These are phyloP conservation scores for Chrysopa pallens DNA, from an alignment of 1,140 invertebrate species.

Conservation along the genomic window DNA sequence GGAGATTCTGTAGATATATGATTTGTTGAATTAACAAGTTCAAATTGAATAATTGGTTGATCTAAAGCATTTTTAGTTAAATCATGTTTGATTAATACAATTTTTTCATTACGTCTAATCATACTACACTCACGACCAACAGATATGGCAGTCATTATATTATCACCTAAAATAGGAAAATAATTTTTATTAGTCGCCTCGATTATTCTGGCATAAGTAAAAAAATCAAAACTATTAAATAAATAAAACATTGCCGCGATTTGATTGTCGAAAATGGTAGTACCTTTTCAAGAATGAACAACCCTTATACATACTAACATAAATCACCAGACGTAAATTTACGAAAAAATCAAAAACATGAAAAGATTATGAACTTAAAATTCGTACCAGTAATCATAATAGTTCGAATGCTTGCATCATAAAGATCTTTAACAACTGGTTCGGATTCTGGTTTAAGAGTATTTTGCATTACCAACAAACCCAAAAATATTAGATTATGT, in stretches of 20 bases:
- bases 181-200: too few species aligned
- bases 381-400: constrained; percentile 79
- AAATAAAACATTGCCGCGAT: too few species aligned
- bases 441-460: constrained; percentile 71
- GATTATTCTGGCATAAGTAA: too few species aligned
- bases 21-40: not conserved
- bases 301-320: too few species aligned
- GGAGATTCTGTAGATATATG: not conserved
- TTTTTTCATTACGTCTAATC: constrained; percentile 51
- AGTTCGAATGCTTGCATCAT: constrained; percentile 62
- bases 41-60: constrained; percentile 5
- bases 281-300: too few species aligned
- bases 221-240: too few species aligned
- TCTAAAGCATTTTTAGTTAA: not conserved
- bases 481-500: constrained; percentile 64
- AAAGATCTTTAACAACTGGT: constrained; percentile 53
- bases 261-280: too few species aligned
- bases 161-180: constrained; percentile 62
- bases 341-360: too few species aligned
- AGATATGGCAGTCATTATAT: constrained; percentile 81
- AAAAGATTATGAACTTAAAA: not conserved
- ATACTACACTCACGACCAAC: constrained; percentile 83
- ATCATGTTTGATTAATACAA: constrained; percentile 38
- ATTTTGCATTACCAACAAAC: constrained; percentile 81
- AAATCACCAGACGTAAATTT: too few species aligned